These are phyloP conservation scores for Chironomus tentans DNA, from an alignment of 2,888 invertebrate genomes.

Conservation along the genomic window DNA sequence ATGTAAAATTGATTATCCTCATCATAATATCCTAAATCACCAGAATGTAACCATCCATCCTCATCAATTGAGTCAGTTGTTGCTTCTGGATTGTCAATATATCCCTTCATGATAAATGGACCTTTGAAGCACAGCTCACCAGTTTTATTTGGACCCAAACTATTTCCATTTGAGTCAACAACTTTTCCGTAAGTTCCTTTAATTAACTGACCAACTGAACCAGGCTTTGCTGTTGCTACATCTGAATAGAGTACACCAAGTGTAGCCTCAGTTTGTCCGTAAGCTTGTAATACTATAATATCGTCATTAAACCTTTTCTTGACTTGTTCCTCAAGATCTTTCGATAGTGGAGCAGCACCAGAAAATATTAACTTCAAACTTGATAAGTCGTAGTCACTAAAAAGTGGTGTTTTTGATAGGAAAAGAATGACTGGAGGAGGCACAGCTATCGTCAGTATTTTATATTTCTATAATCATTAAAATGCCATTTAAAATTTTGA, in stretches of 20 bases:
- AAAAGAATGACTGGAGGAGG: conserved; percentile 72
- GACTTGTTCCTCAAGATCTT: conserved; percentile 48
- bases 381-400: conserved; percentile 58
- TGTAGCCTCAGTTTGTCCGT: conserved; percentile 66
- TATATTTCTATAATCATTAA: not conserved
- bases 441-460: conserved; percentile 52
- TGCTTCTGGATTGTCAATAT: conserved; percentile 54
- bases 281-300: conserved; percentile 45
- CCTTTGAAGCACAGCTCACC: conserved; percentile 74
- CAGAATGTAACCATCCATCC: conserved; percentile 69
- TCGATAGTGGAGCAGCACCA: conserved; percentile 67
- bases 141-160: conserved; percentile 49
- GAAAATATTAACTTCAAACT: conserved; percentile 55
- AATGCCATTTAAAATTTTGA: conserved; percentile 31
- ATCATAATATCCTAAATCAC: conserved; percentile 78
- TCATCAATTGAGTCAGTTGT: conserved; percentile 50
- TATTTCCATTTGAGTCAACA: conserved; percentile 48
- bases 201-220: conserved; percentile 52
- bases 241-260: not conserved
- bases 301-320: not conserved
- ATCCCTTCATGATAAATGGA: conserved; percentile 65
- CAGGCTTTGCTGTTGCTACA: conserved; percentile 35
- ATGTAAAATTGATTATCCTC: conserved; percentile 63
- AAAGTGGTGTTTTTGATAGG: conserved; percentile 62
- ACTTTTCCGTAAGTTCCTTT: conserved; percentile 50